A percentile compares a stretch with the other conserved stretches of the same genome.
Evolutionary conservation across 2,797 vertebrate genomes (phyloP).

Genomic region (Tokudaia muenninki): DNA sequence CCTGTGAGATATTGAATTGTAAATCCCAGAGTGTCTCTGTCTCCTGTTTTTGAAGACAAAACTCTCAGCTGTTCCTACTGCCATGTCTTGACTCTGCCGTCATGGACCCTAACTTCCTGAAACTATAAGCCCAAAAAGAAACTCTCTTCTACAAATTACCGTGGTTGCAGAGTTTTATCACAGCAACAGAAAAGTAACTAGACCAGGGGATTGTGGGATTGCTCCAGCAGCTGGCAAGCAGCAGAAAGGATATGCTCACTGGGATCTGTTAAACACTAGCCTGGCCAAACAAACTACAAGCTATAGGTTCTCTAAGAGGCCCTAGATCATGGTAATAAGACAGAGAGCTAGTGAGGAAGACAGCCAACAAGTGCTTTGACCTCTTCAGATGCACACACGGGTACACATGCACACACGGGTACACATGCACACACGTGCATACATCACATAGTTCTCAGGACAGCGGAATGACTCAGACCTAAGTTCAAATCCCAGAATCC

Average conservation of each 20-base stretch:
- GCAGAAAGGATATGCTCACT: neutral
- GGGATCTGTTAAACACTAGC: no score
- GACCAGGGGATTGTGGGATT: no score
- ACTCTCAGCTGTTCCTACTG: neutral
- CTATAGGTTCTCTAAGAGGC: neutral
- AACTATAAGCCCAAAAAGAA: neutral
- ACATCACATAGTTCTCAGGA: neutral
- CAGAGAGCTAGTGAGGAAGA: neutral
- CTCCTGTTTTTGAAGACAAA: neutral
- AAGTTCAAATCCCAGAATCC: neutral
- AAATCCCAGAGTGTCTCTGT: neutral
- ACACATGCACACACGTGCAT: neutral
- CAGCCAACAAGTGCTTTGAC: neutral
- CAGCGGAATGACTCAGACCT: neutral
- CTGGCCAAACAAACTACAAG: neutral
- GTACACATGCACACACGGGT: neutral
- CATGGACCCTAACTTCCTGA: neutral
- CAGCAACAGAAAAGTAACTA: neutral
- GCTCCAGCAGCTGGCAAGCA: neutral
- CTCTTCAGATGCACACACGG: neutral
- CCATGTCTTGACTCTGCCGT: neutral
- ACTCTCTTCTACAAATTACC: neutral
- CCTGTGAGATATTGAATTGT: neutral
- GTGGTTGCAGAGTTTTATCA: neutral
- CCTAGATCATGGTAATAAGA: neutral